A percentile compares a stretch with the other conserved stretches of the same genome.
Conservation (phyloP, 2,888 invertebrate genomes). For the Himalopsyche anomala region DNA sequence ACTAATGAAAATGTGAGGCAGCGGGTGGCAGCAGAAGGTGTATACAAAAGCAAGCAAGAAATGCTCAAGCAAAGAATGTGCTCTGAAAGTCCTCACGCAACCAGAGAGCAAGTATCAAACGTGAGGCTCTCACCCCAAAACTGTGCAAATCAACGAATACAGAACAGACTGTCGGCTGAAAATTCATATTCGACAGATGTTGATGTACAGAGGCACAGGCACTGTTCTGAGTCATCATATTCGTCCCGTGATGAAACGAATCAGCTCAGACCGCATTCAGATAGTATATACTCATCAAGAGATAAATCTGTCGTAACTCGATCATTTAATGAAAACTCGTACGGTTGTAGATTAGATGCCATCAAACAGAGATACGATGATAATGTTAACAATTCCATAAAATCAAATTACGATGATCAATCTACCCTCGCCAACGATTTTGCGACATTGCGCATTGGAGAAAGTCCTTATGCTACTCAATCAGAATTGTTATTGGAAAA, state of each 20-base stretch:
- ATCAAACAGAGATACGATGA: conserved; percentile 42
- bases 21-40: conserved; percentile 69
- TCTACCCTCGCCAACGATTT: conserved; percentile 50
- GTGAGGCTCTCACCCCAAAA: conserved; percentile 68
- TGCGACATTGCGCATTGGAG: conserved; percentile 70
- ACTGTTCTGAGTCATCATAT: conserved; percentile 52
- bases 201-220: conserved; percentile 45
- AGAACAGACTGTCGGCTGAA: conserved; percentile 49
- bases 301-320: neutral
- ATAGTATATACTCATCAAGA: conserved; percentile 22
- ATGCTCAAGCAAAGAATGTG: conserved; percentile 72
- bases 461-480: conserved; percentile 76
- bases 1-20: conserved; percentile 59
- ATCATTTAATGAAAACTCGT: conserved; percentile 45
- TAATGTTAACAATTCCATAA: conserved; percentile 44
- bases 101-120: conserved; percentile 75
- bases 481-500: conserved; percentile 70
- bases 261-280: conserved; percentile 46
- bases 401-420: conserved; percentile 45
- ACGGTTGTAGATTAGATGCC: conserved; percentile 38
- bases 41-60: conserved; percentile 73
- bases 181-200: conserved; percentile 47
- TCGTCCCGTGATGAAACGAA: conserved; percentile 52
- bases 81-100: conserved; percentile 73
- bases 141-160: conserved; percentile 22